Base-by-base conservation (phyloP, 2,797 vertebrate species). In the Sebastes cheni region DNA sequence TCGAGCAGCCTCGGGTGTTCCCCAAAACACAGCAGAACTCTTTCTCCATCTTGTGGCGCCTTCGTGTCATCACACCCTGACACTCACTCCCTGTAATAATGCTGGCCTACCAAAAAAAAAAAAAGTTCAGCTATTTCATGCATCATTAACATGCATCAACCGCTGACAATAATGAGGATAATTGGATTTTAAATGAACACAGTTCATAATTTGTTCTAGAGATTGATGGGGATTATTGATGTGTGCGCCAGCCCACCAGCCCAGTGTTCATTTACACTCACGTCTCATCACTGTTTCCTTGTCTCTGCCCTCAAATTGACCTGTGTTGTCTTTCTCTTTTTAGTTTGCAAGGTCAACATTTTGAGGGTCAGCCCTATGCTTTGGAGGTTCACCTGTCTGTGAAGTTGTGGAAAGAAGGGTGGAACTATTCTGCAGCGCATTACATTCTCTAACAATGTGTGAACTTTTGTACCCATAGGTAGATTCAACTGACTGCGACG, bases 121-220 rank as follows among this genome's bases (percentile, higher is more conserved):
- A 84, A 81, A 25, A 18, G 62, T 12, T 76, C 23, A 46, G 75
- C 86, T 81, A 91, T 92, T 94, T 91, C 89, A 92, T 73, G 86
- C 89, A 86, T 87, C 92, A 92, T 93, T 94, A 93, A 86, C 89
- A 82, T 75, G 82, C 87, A 86, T 91, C 82, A 89, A 78, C 86
- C 16, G 3, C 79, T 79, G 91, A 90, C 90, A 87, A 90, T 93
- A 90, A 92, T 81, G 90, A 83, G 83, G 88, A 91, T 93, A 90
- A 94, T 94, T 93, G 84, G 90, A 92, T 93, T 93, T 90, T 93
- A 93, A 94, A 93, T 91, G 76, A 93, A 91, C 86, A 87, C 82
- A 83, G 79, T 76, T 91, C 67, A 77, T 90, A 86, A 92, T 92
- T 91, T 89, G 80, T 81, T 83, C 34, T 68, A 65, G 79, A 89